Evolutionary conservation across 1,140 invertebrate species (phyloP).

Genomic region (Hyles euphorbiae): DNA sequence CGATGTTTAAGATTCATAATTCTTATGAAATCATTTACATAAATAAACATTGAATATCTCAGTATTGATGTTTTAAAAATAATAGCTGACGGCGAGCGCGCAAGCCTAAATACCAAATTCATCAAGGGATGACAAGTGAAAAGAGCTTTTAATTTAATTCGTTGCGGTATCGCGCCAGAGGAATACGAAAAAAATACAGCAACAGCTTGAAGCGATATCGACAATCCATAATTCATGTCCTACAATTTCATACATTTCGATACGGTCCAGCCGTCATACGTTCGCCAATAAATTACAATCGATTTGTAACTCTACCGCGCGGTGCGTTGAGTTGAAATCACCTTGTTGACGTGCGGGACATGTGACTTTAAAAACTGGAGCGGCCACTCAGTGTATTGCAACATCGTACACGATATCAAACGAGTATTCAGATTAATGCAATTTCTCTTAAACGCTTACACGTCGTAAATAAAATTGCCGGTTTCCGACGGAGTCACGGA

Average conservation of each 20-base stretch:
- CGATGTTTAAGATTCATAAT: too few relatives aligned
- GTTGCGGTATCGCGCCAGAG: constrained; percentile 67
- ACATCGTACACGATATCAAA: constrained; percentile 72
- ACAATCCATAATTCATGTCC: constrained; percentile 75
- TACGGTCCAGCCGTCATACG: constrained; percentile 34
- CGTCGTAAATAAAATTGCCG: constrained; percentile 74
- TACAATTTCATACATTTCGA: constrained; percentile 70
- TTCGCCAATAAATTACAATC: constrained; percentile 23
- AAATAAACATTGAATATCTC: not conserved
- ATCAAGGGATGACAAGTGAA: constrained; percentile 72
- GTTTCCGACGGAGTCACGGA: constrained; percentile 44
- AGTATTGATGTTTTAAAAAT: constrained; percentile 20
- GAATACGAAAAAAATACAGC: constrained; percentile 67
- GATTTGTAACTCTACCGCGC: constrained; percentile 44
- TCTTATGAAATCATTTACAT: too few relatives aligned
- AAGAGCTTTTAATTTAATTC: constrained; percentile 76
- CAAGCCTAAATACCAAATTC: constrained; percentile 60
- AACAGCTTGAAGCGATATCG: constrained; percentile 74
- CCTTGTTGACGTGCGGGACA: constrained; percentile 22
- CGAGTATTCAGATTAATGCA: constrained; percentile 73
- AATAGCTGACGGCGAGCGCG: constrained; percentile 26
- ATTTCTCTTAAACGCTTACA: constrained; percentile 75
- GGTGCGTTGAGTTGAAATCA: constrained; percentile 30
- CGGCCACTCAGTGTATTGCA: constrained; percentile 61
- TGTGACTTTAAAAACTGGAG: constrained; percentile 26